Conservation (phyloP, 2,797 vertebrate genomes). For the Phataginus tricuspis region DNA sequence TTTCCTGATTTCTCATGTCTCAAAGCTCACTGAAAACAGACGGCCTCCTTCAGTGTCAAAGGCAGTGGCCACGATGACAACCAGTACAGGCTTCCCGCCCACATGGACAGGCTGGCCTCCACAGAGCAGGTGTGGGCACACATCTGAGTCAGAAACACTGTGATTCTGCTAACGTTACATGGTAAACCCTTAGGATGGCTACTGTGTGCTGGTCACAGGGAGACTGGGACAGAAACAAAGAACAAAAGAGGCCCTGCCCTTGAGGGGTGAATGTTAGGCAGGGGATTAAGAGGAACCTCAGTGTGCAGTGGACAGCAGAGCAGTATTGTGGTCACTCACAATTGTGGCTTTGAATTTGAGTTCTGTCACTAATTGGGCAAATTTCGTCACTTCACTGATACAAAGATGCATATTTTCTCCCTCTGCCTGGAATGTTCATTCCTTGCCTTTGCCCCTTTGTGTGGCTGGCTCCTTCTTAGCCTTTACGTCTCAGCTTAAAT, state of each 20-base stretch:
- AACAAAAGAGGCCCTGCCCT: not conserved
- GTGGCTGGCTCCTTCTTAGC: not conserved
- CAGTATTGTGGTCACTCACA: not conserved
- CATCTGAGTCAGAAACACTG: not conserved
- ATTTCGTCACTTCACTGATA: not conserved
- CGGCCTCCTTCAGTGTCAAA: accelerated
- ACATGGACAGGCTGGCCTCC: not conserved
- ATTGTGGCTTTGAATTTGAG: not conserved
- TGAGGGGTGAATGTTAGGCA: not conserved
- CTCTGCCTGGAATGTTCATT: not conserved
- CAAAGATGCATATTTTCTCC: not conserved
- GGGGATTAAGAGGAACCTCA: not conserved
- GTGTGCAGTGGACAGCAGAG: not conserved
- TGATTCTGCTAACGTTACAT: not conserved
- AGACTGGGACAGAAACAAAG: not conserved
- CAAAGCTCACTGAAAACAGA: not conserved
- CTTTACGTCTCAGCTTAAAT: not conserved
- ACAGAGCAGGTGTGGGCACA: not conserved
- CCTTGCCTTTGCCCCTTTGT: not conserved
- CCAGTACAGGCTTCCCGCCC: not conserved
- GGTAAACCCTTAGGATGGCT: not conserved
- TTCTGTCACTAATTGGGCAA: not conserved
- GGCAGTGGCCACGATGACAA: not conserved
- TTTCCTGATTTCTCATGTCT: not conserved
- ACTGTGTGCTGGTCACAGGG: not conserved